Percentiles rank a stretch among this genome's conserved stretches.
Conservation (phyloP, 2,113 vertebrate genomes). For the Chamaea fasciata region DNA sequence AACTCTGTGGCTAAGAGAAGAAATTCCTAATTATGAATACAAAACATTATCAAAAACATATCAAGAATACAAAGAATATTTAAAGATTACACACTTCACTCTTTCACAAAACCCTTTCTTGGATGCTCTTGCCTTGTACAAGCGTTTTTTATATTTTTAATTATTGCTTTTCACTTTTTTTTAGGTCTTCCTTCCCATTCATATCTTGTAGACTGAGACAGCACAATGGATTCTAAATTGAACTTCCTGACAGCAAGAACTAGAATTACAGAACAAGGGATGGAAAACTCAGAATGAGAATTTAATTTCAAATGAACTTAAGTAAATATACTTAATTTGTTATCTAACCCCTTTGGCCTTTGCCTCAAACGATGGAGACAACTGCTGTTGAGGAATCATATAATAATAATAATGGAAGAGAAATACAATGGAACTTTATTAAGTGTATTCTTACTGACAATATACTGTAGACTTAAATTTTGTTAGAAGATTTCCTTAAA, state of each 20-base stretch:
- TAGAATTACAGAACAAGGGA: neutral
- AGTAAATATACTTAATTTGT: neutral
- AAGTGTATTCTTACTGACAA: neutral
- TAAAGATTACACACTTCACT: neutral
- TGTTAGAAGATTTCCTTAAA: neutral
- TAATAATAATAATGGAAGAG: neutral
- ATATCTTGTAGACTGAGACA: neutral
- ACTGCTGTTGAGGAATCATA: neutral
- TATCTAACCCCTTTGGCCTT: neutral
- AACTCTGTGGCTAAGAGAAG: neutral
- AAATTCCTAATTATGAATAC: neutral
- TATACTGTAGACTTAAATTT: neutral
- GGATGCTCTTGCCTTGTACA: rapidly evolving
- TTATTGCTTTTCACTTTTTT: neutral
- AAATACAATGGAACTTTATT: neutral
- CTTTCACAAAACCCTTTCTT: neutral
- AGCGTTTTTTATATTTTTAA: neutral
- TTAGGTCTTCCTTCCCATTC: neutral
- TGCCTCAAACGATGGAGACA: neutral
- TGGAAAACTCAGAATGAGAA: neutral
- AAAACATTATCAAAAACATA: neutral
- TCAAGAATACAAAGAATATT: neutral
- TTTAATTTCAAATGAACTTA: neutral
- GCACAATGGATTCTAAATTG: neutral
- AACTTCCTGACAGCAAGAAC: neutral